A percentile compares a stretch with the other conserved stretches of the same genome.
These are phyloP conservation scores for Phoxinus phoxinus DNA, from an alignment of 2,113 vertebrate species.

Conservation along the genomic window DNA sequence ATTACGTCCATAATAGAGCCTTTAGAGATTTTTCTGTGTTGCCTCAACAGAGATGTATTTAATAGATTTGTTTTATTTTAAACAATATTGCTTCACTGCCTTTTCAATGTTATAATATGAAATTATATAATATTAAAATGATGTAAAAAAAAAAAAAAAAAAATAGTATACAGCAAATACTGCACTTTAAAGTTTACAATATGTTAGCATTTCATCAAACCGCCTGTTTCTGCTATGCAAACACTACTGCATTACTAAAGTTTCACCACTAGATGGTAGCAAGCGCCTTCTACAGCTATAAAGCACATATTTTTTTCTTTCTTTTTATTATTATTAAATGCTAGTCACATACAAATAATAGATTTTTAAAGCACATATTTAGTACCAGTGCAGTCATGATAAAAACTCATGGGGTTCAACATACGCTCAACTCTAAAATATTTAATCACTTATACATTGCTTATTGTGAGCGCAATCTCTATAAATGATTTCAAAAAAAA, in stretches of 20 bases:
- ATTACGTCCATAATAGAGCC: not conserved
- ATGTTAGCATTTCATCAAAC: not conserved
- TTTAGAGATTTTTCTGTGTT: not conserved
- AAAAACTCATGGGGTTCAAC: too few relatives aligned
- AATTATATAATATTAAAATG: not conserved
- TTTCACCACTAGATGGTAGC: slow-evolving; percentile 35
- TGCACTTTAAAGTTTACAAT: not conserved
- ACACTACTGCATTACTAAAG: not conserved
- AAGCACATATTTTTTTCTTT: not conserved
- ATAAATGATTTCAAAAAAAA: not conserved
- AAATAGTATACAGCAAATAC: not conserved
- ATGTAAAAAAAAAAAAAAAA: not conserved
- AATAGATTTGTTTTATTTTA: not conserved
- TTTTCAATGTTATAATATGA: not conserved
- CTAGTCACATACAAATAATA: too few relatives aligned
- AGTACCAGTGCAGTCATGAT: not conserved
- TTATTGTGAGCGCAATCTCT: not conserved
- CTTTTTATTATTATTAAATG: too few relatives aligned
- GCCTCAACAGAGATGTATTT: not conserved
- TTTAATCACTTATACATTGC: not conserved
- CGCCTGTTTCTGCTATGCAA: not conserved
- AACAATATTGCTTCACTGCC: not conserved
- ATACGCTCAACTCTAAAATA: not conserved
- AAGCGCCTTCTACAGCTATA: not conserved
- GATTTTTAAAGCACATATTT: not conserved